Percentiles rank a stretch among this genome's conserved stretches.
Evolutionary conservation across 2,113 vertebrate species (phyloP).

Genomic region (Hystrix brachyura): DNA sequence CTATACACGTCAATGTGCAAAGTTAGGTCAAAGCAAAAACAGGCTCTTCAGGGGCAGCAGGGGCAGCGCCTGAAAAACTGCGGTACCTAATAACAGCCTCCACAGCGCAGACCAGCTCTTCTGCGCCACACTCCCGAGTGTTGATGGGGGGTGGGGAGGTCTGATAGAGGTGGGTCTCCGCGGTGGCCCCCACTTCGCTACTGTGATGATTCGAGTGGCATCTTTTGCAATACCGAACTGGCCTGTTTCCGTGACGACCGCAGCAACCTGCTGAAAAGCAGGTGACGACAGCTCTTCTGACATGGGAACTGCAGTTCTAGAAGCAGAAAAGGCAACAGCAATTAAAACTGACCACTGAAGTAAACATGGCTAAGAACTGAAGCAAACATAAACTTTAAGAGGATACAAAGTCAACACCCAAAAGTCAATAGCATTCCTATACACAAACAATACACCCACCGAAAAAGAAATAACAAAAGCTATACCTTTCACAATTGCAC

Average conservation of each 20-base stretch:
- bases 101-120: conserved; percentile 98
- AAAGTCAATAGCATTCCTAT: too few species aligned
- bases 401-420: too few species aligned
- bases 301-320: conserved; percentile 99
- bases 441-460: too few species aligned
- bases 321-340: not conserved
- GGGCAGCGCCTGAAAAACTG: rapidly evolving
- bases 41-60: not conserved
- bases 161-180: conserved; percentile 98
- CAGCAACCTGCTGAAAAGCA: conserved; percentile 99
- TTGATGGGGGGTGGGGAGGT: conserved; percentile 99
- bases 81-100: conserved; percentile 98
- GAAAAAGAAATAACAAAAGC: too few species aligned
- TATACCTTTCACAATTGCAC: too few species aligned
- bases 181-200: conserved; percentile 93
- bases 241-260: conserved; percentile 97
- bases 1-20: not conserved
- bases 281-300: conserved; percentile 97
- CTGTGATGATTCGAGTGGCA: conserved; percentile 99
- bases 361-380: not conserved
- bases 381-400: not conserved
- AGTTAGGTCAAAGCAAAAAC: not conserved
- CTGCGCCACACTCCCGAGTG: conserved; percentile 97
- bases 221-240: conserved; percentile 98
- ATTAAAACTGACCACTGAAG: not conserved